Percentiles rank a stretch among this genome's conserved stretches.
Conservation (phyloP, 2,113 vertebrate species). For the Corythoichthys intestinalis region DNA sequence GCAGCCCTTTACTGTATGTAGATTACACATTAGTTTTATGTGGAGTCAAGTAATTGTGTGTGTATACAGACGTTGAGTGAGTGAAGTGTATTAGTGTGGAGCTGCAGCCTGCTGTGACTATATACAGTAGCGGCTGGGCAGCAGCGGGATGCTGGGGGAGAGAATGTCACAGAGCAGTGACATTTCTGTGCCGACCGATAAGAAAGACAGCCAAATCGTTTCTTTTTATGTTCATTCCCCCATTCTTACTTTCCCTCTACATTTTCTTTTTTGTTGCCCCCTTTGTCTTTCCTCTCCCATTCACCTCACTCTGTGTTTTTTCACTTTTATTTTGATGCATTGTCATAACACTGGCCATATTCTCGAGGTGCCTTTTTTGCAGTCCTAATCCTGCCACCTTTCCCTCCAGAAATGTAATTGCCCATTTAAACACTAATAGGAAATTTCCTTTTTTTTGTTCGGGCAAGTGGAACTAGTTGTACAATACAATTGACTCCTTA, state of each 20-base stretch:
- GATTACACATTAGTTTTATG: background rate
- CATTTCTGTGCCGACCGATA: conserved; percentile 69
- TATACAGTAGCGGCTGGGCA: conserved; percentile 33
- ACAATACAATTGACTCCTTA: background rate
- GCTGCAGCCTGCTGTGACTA: conserved; percentile 9
- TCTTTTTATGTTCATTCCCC: conserved; percentile 32
- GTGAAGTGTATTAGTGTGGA: conserved; percentile 5
- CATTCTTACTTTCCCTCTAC: conserved; percentile 29
- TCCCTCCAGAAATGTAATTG: background rate
- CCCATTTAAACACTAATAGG: background rate
- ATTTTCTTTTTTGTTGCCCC: conserved; percentile 28
- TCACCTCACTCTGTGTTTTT: background rate
- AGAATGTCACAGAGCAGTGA: conserved; percentile 59
- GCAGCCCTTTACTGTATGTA: background rate
- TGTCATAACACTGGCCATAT: background rate
- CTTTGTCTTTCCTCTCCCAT: conserved; percentile 18
- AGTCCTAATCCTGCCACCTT: background rate
- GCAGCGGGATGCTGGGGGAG: conserved; percentile 52
- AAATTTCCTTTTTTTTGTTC: background rate
- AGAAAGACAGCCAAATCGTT: conserved; percentile 48
- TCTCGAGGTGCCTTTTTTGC: background rate
- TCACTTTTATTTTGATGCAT: background rate
- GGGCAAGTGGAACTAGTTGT: background rate
- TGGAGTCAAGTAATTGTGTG: background rate
- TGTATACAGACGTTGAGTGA: background rate